Conservation (phyloP, 2,113 vertebrate species). For the Pseudonaja textilis region DNA sequence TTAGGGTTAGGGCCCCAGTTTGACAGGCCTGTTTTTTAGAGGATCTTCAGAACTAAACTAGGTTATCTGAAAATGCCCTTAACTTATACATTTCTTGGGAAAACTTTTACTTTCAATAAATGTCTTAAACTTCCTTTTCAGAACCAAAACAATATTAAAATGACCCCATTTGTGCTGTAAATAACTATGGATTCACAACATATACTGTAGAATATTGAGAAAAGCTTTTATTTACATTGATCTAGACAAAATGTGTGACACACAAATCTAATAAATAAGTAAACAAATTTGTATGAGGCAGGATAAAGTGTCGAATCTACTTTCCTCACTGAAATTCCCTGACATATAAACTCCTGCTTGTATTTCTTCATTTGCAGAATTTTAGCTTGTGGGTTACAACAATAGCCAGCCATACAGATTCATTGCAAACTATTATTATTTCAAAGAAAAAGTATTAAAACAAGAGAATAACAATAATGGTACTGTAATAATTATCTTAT, state of each 20-base stretch:
- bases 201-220: background rate
- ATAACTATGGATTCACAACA: background rate
- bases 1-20: too few species aligned
- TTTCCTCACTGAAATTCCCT: background rate
- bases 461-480: background rate
- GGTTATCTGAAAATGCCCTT: background rate
- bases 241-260: too few species aligned
- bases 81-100: background rate
- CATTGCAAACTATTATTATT: background rate
- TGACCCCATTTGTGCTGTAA: background rate
- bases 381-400: background rate
- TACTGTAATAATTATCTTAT: background rate
- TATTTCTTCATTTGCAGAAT: slow-evolving; percentile 23
- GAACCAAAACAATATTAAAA: background rate
- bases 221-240: background rate
- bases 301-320: background rate
- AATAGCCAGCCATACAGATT: background rate
- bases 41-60: too few species aligned
- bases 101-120: background rate
- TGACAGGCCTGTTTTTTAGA: too few species aligned
- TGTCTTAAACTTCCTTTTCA: background rate
- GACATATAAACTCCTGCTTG: slow-evolving; percentile 12
- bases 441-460: slow-evolving; percentile 25
- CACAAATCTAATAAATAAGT: too few species aligned
- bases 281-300: background rate